Base-by-base conservation (phyloP, 2,797 vertebrate species). In the Mastacembelus armatus region DNA sequence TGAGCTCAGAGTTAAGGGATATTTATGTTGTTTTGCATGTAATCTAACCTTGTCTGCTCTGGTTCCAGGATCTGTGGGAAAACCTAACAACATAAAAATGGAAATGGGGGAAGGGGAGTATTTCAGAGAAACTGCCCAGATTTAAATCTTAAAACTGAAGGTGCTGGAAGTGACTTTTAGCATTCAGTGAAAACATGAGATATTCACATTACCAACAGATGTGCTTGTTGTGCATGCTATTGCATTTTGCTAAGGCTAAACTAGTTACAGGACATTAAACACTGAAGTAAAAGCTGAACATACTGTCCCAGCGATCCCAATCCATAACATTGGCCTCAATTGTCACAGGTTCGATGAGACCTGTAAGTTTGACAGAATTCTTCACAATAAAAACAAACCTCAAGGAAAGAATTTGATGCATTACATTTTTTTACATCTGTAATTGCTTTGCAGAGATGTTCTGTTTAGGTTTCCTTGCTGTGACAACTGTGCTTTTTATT, bases 401-500 rank as follows among this genome's bases (percentile, higher is more conserved):
- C 33, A 54, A 73, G 43, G 33, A 54, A 66, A 48, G 9, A 63
- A 43, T 29, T 3, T 54, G 44, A 77, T n/a, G n/a, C n/a, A n/a
- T n/a, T n/a, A n/a, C n/a, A n/a, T n/a, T n/a, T n/a, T n/a, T n/a
- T n/a, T n/a, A n/a, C n/a, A 51, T 32, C 35, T 40, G 35, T 57
- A 52, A 58, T 52, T 63, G 58, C 47, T 44, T 30, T 21, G 19
- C 27, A 45, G 45, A 40, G 27, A 59, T 65, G 24, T 71, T 48
- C 36, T 57, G 36, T 64, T 66, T 54, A 54, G 38, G 54, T 48
- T 64, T 71, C 48, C 64, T 54, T 65, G 45, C 32, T 21, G 5
- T 36, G 26, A 73, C 45, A 71, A 66, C 49, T 74, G 63, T 45
- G 33, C 48, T 42, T 77, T 77, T 75, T 55, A 74, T 64, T 39